These are phyloP conservation scores for Ladona fulva DNA, from an alignment of 1,140 invertebrate species.

Conservation along the genomic window DNA sequence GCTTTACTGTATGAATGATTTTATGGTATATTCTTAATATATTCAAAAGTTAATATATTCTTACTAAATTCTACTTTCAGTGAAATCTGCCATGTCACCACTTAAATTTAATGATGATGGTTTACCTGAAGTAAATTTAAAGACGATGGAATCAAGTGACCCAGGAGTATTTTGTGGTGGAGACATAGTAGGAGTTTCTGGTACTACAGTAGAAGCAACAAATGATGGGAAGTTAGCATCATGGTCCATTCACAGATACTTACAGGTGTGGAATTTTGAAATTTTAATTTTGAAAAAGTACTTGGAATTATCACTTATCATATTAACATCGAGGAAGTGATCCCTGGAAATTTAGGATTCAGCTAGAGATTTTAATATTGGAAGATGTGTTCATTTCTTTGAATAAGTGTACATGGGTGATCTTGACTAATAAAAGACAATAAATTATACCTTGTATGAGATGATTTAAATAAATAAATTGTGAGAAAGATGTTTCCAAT, in stretches of 20 bases:
- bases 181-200: constrained; percentile 84
- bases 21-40: no score
- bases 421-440: no score
- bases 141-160: constrained; percentile 69
- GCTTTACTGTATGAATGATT: no score
- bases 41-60: constrained; percentile 13
- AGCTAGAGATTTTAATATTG: no score
- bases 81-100: constrained; percentile 68
- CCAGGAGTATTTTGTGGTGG: constrained; percentile 85
- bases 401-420: no score
- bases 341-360: no score
- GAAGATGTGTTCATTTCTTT: no score
- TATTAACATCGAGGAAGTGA: no score
- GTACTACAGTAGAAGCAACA: constrained; percentile 95
- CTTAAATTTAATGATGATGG: constrained; percentile 69
- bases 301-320: no score
- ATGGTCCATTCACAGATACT: constrained; percentile 89
- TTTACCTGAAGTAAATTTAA: constrained; percentile 63
- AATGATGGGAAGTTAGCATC: constrained; percentile 97
- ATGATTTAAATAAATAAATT: no score
- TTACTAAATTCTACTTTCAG: constrained; percentile 36
- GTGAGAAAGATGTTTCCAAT: no score
- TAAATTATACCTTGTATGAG: no score
- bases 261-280: constrained; percentile 55
- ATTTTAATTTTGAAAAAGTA: background rate